Evolutionary conservation across 64 coral and sea anemone species (phyloP), one percentile per base, ranked within the genome.

Genomic region (Pachyseris speciosa): DNA sequence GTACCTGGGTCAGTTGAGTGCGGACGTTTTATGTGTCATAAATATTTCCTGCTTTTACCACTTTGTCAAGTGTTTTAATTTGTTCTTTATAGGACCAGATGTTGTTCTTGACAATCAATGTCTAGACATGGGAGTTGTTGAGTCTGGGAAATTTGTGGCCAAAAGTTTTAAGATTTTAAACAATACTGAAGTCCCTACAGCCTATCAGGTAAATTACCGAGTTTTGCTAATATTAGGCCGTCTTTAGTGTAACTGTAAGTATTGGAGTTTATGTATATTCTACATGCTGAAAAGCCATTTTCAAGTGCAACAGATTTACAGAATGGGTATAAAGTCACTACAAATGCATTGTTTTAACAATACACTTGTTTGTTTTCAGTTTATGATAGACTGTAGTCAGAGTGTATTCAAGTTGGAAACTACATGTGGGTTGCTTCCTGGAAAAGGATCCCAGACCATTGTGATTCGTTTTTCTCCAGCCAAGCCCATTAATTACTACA

Each of bases 91-190:
- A 98, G 96, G 93, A 20, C 93, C 96, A 17, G 69, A 73, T 61
- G 93, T 98, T 20, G 58, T 67, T 32, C 78, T 98, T 69, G 90
- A 98, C 37, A 73, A 27, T 73, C 29, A 81, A 31, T 75, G 65
- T 52, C 78, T 98, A 50, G 93, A 92, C 60, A 95, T 98, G 75
- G 83, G 92, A 78, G 93, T 92, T 75, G 93, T 98, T 39, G 86
- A 92, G 37, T 86, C 51, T 75, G 93, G 91, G 9, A 94, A 94
- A 25, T 86, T 67, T 64, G 84, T 92, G 16, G 80, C 96, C 64
- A 92, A 91, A 90, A 98, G 85, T 49, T 95, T 98, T 50, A 98
- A 90, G 57, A 93, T 98, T 72, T 67, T 70, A 2, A 98, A 98
- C 33, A 40, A 91, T 41, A 85, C 86, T 52, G 89, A 85, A 83